A percentile compares a stretch with the other conserved stretches of the same genome.
phyloP scores from a whole-genome alignment of 2,888 invertebrate genomes.

The Diabrotica balteata region DNA sequence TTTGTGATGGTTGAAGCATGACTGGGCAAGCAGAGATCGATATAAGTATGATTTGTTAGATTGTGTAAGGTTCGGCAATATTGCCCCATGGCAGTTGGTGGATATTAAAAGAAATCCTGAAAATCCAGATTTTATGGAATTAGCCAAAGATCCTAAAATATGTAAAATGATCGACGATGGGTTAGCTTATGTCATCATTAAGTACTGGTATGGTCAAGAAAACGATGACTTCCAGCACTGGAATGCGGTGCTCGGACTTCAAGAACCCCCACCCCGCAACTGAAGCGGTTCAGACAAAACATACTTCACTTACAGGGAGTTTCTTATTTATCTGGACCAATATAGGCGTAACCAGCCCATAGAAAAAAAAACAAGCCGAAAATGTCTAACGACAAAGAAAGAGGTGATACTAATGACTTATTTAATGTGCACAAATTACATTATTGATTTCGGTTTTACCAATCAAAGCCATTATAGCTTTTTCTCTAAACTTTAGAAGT shows the following conservation, averaged over 20 bases:
- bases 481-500: too few relatives aligned
- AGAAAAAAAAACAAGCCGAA: conserved; percentile 48
- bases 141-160: conserved; percentile 72
- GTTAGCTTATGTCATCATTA: conserved; percentile 78
- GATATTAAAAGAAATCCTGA: conserved; percentile 78
- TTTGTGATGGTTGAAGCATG: conserved; percentile 80
- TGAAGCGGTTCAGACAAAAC: conserved; percentile 75
- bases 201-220: conserved; percentile 78
- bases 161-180: conserved; percentile 83
- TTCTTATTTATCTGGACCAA: conserved; percentile 71
- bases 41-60: conserved; percentile 69
- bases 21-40: conserved; percentile 70
- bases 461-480: too few relatives aligned
- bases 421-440: too few relatives aligned
- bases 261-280: conserved; percentile 76
- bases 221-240: conserved; percentile 76
- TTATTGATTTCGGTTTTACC: too few relatives aligned
- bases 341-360: conserved; percentile 64
- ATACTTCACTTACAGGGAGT: conserved; percentile 74
- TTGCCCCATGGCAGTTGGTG: conserved; percentile 82
- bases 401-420: conserved; percentile 5
- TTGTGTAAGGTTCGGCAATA: conserved; percentile 79
- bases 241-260: conserved; percentile 72
- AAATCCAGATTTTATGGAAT: conserved; percentile 74
- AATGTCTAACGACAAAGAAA: conserved; percentile 10